Conservation (phyloP, 2,113 vertebrate genomes). For the Triplophysa siluroides region DNA sequence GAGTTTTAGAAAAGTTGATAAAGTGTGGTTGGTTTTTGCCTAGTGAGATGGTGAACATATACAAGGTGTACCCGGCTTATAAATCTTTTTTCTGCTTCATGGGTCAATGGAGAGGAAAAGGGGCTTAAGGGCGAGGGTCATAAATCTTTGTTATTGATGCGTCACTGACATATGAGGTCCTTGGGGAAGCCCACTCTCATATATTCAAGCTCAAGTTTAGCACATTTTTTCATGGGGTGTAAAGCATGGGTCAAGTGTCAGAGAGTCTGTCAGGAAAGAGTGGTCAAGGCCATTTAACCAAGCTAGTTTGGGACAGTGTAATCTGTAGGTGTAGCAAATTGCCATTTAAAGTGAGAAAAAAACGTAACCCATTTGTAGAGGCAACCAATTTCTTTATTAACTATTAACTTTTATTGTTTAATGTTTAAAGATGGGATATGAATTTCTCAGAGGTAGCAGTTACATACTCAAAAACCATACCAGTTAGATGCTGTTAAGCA, state of each 20-base stretch:
- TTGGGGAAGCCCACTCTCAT: constrained; percentile 21
- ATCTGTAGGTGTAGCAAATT: neutral
- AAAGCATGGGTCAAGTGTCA: constrained; percentile 42
- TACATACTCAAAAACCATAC: too few relatives aligned
- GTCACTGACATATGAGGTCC: constrained; percentile 51
- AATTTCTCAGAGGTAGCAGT: too few relatives aligned
- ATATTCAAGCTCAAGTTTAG: constrained; percentile 40
- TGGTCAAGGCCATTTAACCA: constrained; percentile 18
- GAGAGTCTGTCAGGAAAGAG: constrained; percentile 12
- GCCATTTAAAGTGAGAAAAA: neutral
- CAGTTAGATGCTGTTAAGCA: too few relatives aligned
- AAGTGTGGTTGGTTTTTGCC: neutral
- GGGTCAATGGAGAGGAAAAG: neutral
- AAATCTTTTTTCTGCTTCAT: constrained; percentile 36
- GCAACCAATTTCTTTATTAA: too few relatives aligned
- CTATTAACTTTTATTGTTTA: too few relatives aligned
- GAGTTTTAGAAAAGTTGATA: neutral
- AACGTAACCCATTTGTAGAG: too few relatives aligned
- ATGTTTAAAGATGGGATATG: too few relatives aligned
- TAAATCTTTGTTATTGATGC: constrained; percentile 53
- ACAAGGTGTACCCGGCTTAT: constrained; percentile 21
- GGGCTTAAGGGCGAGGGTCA: constrained; percentile 31
- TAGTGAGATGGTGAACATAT: neutral
- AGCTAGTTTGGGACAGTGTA: constrained; percentile 1
- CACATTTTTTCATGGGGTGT: constrained; percentile 28